Evolutionary conservation across 2,797 vertebrate genomes (phyloP), one percentile per base, ranked within the genome.

Genomic region (Bradypodion pumilum): DNA sequence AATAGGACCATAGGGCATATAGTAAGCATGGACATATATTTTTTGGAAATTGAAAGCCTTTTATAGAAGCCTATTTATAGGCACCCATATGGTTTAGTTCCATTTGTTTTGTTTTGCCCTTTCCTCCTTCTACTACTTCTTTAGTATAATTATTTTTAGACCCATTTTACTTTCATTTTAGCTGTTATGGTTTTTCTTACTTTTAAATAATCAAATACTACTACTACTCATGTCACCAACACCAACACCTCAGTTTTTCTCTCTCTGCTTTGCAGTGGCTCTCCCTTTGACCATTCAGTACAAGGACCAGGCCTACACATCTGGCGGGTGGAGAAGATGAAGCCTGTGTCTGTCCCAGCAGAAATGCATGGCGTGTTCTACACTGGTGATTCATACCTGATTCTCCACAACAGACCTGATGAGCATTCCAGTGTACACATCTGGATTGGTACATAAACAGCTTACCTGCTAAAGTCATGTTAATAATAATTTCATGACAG

Each of bases 281-380:
- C 94, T 60, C 91, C 89, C 0, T 94, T 95, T 0, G 82, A 92
- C 1, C 74, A 84, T 2, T 56, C 89, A 0, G 86, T 89, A 37
- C 59, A 88, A 42, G 62, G 91, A 44, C 94, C 89, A 0, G 97
- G 97, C 32, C 95, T 99, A 27, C 94, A 92, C 7, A 84, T 97
- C 75, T 98, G 97, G 97, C 90, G 97, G 23, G 97, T 99, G 92
- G 98, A 98, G 94, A 98, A 98, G 95, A 95, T 98, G 97, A 97
- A 95, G 93, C 96, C 97, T 0, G 97, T 98, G 82, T 91, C 85
- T 0, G 92, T 98, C 73, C 92, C 96, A 0, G 2, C 74, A 0
- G 94, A 96, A 0, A 93, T 93, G 75, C 87, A 96, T 56, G 98
- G 98, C 0, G 35, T 97, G 59, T 98, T 99, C 92, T 98, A 94